Evolutionary conservation across 2,797 vertebrate genomes (phyloP), one percentile per base, ranked within the genome.

Genomic region (Neoniphon sammara): DNA sequence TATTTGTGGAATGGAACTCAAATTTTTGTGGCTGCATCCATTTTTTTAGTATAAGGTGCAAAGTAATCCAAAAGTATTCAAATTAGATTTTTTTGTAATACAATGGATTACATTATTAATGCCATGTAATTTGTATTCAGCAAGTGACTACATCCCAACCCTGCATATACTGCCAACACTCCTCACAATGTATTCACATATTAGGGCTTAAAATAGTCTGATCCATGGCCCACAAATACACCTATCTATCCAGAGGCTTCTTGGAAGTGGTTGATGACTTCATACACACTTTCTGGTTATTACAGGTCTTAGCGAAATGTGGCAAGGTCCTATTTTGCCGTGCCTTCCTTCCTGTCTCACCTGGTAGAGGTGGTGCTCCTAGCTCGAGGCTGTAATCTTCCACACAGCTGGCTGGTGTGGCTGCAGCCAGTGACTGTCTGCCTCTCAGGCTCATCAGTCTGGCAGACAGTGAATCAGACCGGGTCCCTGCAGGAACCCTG

Each of bases 321-420:
- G 57, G 68, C 55, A 62, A 36, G 46, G 69, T 25, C 70, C 30
- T 71, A 30, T 80, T 71, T 67, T 69, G 56, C 77, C 78, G 84
- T 76, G 84, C 1, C 31, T 34, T 34, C 31, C 31, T 34, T 34
- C 7, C 31, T 34, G 34, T 77, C 65, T 83, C 81, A 60, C 77
- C 74, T 81, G 86, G 84, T 69, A 85, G 80, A 88, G 86, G 85
- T 82, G 84, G 68, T 77, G 74, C 81, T 80, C 76, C 66, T 65
- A 57, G 78, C 80, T 87, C 86, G 85, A 87, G 84, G 82, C 75
- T 77, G 77, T 81, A 89, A 91, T 88, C 82, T 85, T 55, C 75
- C 73, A 74, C 77, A 62, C 78, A 85, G 84, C 76, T 88, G 84
- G 75, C 62, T 66, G 54, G 55, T 56, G 70, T 72, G 66, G 70